A percentile compares a stretch with the other conserved stretches of the same genome.
Evolutionary conservation across 2,113 vertebrate genomes (phyloP).

Genomic region (Bettongia penicillata): DNA sequence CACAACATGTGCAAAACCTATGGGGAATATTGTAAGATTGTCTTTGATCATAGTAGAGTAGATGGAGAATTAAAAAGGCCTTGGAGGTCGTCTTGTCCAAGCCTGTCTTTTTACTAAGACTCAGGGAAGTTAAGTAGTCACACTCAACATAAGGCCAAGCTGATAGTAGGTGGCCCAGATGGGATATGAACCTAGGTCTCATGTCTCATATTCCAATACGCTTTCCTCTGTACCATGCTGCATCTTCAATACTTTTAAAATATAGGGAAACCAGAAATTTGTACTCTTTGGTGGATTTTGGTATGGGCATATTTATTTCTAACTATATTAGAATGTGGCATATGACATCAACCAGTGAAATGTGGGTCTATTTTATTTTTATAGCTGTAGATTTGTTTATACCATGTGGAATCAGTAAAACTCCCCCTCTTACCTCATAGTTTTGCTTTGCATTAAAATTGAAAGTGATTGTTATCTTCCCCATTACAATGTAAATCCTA

Average conservation of each 20-base stretch:
- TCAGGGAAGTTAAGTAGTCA: neutral
- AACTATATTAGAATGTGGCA: neutral
- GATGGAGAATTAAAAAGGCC: neutral
- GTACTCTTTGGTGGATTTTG: neutral
- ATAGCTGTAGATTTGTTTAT: neutral
- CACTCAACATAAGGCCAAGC: neutral
- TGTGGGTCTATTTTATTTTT: neutral
- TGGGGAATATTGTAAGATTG: neutral
- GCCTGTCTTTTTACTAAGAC: neutral
- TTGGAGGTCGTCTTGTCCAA: neutral
- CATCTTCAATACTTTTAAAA: neutral
- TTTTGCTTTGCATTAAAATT: neutral
- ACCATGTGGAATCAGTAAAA: neutral
- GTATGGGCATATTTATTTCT: neutral
- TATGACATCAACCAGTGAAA: neutral
- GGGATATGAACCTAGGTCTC: neutral
- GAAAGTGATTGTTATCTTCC: neutral
- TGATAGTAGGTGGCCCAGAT: neutral
- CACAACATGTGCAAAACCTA: neutral
- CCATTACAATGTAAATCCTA: neutral
- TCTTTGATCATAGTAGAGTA: neutral
- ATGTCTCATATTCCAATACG: neutral
- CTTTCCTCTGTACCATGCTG: neutral
- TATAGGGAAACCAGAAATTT: neutral
- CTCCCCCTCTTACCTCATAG: neutral